These are phyloP conservation scores for Coptotermes formosanus DNA, from an alignment of 1,140 invertebrate genomes.

Conservation along the genomic window DNA sequence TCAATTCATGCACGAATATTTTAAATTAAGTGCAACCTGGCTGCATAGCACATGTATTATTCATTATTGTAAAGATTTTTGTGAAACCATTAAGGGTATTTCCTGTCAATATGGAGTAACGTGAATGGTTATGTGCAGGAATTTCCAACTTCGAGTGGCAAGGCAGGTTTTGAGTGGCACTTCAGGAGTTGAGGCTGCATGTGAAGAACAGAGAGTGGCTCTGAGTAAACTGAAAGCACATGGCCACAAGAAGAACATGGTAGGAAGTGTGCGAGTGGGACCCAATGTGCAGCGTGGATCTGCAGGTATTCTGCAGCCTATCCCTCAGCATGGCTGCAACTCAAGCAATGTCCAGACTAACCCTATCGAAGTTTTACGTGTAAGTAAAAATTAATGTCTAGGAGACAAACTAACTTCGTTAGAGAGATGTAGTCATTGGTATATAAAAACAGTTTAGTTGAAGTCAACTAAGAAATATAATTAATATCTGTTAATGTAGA, in stretches of 20 bases:
- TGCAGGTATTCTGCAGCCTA: background rate
- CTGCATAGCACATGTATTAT: no score
- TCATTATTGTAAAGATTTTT: no score
- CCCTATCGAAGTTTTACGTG: background rate
- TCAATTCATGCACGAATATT: no score
- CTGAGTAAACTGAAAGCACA: background rate
- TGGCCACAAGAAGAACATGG: constrained; percentile 8
- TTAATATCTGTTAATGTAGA: no score
- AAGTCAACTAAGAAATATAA: no score
- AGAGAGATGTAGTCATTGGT: no score
- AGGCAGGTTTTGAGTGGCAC: background rate
- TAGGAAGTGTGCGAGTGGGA: background rate
- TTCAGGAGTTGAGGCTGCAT: background rate
- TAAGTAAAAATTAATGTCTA: background rate
- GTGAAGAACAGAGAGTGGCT: background rate
- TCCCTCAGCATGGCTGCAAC: background rate
- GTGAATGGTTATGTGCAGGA: background rate
- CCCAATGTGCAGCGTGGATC: background rate
- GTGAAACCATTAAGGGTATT: no score
- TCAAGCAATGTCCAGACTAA: background rate
- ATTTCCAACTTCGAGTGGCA: constrained; percentile 21
- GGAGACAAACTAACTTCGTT: no score
- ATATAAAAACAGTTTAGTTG: no score
- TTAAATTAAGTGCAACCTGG: no score
- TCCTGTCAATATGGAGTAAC: no score